Evolutionary conservation across 1,140 invertebrate genomes (phyloP).

Genomic region (Chironomus striatipennis): DNA sequence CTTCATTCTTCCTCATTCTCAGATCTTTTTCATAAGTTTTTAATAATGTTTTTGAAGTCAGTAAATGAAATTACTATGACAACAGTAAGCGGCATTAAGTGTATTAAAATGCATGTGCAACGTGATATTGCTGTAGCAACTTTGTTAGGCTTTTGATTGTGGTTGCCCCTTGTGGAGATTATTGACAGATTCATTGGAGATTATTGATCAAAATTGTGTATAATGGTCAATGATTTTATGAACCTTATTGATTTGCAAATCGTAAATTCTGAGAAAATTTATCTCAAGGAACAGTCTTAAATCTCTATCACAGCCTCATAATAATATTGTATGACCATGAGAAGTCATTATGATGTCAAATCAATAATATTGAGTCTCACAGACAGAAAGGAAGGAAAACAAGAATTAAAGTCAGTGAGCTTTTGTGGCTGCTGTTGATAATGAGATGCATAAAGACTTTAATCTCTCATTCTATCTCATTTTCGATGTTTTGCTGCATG

Average conservation of each 20-base stretch:
- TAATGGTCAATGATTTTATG: too few species aligned
- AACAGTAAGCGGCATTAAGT: not conserved
- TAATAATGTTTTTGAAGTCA: not conserved
- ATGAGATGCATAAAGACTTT: too few species aligned
- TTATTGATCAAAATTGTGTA: too few species aligned
- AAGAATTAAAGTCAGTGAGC: too few species aligned
- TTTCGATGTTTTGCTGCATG: too few species aligned
- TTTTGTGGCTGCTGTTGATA: too few species aligned
- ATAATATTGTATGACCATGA: not conserved
- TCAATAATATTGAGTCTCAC: not conserved
- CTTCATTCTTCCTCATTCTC: not conserved
- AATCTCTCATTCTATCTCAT: too few species aligned
- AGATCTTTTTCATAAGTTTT: not conserved
- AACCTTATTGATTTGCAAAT: too few species aligned
- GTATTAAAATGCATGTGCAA: conserved; percentile 1
- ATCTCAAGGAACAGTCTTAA: not conserved
- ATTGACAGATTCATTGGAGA: too few species aligned
- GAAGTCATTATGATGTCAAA: conserved; percentile 9
- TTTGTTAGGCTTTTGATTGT: not conserved
- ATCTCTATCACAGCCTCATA: not conserved
- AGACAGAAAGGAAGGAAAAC: too few species aligned
- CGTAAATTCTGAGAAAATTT: too few species aligned
- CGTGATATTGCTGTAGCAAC: conserved; percentile 5
- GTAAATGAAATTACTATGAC: conserved; percentile 4
- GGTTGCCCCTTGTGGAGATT: too few species aligned